Evolutionary conservation across 2,888 invertebrate species (phyloP).

Genomic region (Drosophila buzzatii): DNA sequence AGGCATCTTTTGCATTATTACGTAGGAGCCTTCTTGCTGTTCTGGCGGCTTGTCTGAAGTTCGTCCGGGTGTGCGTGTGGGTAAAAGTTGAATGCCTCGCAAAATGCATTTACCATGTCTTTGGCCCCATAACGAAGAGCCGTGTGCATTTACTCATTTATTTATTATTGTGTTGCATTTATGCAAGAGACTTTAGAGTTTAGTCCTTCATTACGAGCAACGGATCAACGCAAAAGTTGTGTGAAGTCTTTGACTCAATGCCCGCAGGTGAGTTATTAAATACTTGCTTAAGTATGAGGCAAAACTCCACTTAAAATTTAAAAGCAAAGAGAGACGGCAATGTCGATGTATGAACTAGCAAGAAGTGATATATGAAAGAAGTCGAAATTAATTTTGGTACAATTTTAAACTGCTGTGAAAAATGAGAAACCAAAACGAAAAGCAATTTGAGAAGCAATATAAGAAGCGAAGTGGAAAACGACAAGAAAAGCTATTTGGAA

Average conservation of each 20-base stretch:
- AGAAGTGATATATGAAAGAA: background rate
- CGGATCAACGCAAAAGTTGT: constrained; percentile 9
- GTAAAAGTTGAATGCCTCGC: constrained; percentile 55
- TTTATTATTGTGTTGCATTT: constrained; percentile 30
- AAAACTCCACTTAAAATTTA: background rate
- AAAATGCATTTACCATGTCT: constrained; percentile 49
- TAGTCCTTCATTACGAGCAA: constrained; percentile 6
- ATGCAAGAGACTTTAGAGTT: constrained; percentile 9
- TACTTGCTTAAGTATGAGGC: background rate
- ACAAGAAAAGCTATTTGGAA: background rate
- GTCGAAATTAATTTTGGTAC: background rate
- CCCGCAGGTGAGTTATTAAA: background rate
- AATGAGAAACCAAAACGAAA: background rate
- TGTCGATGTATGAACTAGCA: background rate
- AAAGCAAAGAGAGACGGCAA: background rate
- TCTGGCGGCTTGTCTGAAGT: constrained; percentile 42
- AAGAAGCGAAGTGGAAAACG: background rate
- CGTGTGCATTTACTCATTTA: constrained; percentile 40
- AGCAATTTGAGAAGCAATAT: background rate
- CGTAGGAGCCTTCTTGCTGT: constrained; percentile 24
- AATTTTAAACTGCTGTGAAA: background rate
- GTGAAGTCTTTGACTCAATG: constrained; percentile 6
- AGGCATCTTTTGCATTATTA: constrained; percentile 45
- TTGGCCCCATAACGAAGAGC: constrained; percentile 36
- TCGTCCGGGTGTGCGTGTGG: constrained; percentile 1